Evolutionary conservation across 2,797 vertebrate species (phyloP).

Genomic region (Hirundo rustica): DNA sequence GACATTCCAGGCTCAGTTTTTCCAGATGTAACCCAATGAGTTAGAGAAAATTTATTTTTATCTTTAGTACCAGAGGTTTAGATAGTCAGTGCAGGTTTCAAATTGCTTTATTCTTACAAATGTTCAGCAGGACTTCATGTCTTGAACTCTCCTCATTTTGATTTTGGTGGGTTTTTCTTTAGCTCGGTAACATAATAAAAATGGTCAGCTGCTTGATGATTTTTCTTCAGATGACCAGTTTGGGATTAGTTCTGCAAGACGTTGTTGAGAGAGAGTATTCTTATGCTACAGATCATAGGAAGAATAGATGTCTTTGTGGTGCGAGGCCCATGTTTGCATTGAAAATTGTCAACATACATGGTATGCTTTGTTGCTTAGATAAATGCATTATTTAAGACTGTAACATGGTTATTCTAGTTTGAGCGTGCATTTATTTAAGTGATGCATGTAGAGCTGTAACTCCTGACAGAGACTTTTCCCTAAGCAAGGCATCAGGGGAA

Average conservation of each 20-base stretch:
- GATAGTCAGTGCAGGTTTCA: background rate
- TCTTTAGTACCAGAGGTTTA: slow-evolving; percentile 24
- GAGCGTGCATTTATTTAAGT: background rate
- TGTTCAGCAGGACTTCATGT: background rate
- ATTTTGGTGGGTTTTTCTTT: background rate
- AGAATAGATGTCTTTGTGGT: background rate
- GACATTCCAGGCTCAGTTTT: slow-evolving; percentile 47
- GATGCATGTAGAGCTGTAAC: background rate
- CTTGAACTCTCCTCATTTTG: background rate
- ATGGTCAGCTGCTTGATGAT: background rate
- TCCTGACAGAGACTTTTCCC: background rate
- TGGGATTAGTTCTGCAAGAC: background rate
- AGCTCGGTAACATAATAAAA: background rate
- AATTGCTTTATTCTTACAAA: slow-evolving; percentile 18
- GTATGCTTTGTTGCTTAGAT: background rate
- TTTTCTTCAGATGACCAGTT: background rate
- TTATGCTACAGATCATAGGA: background rate
- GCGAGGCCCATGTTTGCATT: background rate
- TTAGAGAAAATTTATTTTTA: slow-evolving; percentile 46
- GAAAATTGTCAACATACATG: background rate
- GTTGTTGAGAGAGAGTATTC: background rate
- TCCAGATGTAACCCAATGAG: slow-evolving; percentile 36
- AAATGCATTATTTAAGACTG: background rate
- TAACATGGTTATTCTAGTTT: background rate
- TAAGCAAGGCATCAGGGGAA: background rate